These are phyloP conservation scores for Mercenaria mercenaria DNA, from an alignment of 1,140 invertebrate species.

Conservation along the genomic window DNA sequence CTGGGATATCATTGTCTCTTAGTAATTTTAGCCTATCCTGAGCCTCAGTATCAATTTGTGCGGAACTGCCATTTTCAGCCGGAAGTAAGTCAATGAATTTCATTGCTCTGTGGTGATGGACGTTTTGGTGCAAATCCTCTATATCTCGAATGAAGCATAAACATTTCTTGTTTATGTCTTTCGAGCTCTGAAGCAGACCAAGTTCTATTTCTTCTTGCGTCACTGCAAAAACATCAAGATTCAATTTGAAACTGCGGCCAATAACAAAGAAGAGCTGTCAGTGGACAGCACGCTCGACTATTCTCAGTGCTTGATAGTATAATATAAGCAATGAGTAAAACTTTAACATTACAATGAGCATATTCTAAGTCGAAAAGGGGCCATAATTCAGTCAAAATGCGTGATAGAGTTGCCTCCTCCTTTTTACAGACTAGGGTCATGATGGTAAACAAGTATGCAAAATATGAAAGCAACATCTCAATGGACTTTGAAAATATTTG, in stretches of 20 bases:
- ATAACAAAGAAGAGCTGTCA: too few species aligned
- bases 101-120: constrained; percentile 92
- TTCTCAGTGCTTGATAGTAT: too few species aligned
- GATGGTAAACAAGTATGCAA: too few species aligned
- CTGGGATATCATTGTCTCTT: constrained; percentile 87
- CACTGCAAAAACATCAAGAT: constrained; percentile 45
- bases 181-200: constrained; percentile 92
- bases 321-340: too few species aligned
- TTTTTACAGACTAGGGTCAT: too few species aligned
- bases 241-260: neutral
- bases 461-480: too few species aligned
- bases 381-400: too few species aligned
- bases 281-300: too few species aligned
- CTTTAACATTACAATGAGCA: too few species aligned
- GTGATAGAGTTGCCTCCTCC: too few species aligned
- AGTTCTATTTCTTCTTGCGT: constrained; percentile 97
- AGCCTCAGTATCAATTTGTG: constrained; percentile 96
- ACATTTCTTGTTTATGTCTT: constrained; percentile 97
- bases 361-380: too few species aligned
- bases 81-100: constrained; percentile 97
- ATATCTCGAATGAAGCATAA: constrained; percentile 97
- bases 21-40: constrained; percentile 94
- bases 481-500: too few species aligned
- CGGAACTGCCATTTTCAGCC: constrained; percentile 68
- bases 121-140: constrained; percentile 98